Percentiles rank a stretch among this genome's conserved stretches.
Conservation (phyloP, 2,797 vertebrate genomes). For the Pogoniulus pusillus region DNA sequence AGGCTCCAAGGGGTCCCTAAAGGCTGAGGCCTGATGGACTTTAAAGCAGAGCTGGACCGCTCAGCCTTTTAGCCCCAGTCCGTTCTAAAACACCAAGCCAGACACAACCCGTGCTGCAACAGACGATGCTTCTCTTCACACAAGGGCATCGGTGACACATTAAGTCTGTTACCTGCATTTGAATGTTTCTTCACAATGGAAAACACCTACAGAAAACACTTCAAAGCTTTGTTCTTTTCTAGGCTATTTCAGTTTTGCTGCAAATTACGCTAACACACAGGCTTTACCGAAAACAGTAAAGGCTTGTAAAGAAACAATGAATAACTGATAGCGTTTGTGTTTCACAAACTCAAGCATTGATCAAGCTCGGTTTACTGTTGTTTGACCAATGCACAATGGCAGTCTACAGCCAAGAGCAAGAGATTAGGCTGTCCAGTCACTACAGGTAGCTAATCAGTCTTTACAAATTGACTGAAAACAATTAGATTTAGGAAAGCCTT, state of each 20-base stretch:
- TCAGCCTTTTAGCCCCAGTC: neutral
- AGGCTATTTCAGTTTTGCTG: neutral
- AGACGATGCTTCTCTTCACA: neutral
- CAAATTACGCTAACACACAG: neutral
- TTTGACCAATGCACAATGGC: constrained; percentile 8
- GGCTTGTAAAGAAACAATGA: neutral
- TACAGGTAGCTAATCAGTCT: neutral
- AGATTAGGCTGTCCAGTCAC: constrained; percentile 6
- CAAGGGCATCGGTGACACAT: accelerated
- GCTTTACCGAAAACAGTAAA: neutral
- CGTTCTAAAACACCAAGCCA: neutral
- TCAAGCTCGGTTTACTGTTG: constrained; percentile 27
- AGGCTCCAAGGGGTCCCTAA: neutral
- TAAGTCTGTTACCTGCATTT: neutral
- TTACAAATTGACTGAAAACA: neutral
- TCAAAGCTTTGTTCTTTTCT: neutral
- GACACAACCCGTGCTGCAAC: neutral
- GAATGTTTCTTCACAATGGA: neutral
- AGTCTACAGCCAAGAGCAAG: neutral
- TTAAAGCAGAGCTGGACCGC: neutral
- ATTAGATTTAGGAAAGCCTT: neutral
- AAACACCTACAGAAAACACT: neutral
- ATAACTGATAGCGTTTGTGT: neutral
- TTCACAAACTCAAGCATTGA: constrained; percentile 17
- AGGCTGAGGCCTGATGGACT: neutral